A percentile compares a stretch with the other conserved stretches of the same genome.
phyloP scores from a whole-genome alignment of 1,140 invertebrate species.

The Colletes latitarsis region DNA sequence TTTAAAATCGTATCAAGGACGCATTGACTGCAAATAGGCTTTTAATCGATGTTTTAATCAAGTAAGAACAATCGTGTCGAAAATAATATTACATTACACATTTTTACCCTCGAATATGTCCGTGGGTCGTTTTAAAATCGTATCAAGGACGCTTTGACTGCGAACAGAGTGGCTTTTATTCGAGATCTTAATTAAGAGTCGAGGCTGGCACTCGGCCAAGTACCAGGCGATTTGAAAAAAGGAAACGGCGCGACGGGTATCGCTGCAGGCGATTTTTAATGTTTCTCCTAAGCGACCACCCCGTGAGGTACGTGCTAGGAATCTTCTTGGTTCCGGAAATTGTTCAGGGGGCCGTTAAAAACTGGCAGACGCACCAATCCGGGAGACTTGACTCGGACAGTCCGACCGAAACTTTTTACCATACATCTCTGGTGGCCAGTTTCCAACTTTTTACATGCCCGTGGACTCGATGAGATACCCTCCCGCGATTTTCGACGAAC shows the following conservation, averaged over 20 bases:
- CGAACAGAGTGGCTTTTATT: conserved; percentile 9
- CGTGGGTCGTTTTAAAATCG: neutral
- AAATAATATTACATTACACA: too few relatives aligned
- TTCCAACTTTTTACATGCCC: conserved; percentile 43
- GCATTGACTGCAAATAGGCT: neutral
- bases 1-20: neutral
- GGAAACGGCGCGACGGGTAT: conserved; percentile 23
- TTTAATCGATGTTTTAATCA: too few relatives aligned
- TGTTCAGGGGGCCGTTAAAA: conserved; percentile 35
- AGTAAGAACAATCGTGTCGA: too few relatives aligned
- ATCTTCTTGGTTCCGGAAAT: conserved; percentile 28
- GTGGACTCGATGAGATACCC: conserved; percentile 11
- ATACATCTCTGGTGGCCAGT: conserved; percentile 30
- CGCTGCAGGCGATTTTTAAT: conserved; percentile 45
- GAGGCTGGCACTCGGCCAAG: conserved; percentile 7
- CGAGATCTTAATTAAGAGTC: conserved; percentile 40
- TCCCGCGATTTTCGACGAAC: neutral
- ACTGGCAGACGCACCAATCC: conserved; percentile 50
- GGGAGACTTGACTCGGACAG: conserved; percentile 9
- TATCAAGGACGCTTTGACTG: conserved; percentile 4
- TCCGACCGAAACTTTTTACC: conserved; percentile 35
- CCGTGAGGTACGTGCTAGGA: conserved; percentile 31
- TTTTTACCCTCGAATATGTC: neutral
- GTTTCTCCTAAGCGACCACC: conserved; percentile 39
- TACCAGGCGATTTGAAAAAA: conserved; percentile 21